These are phyloP conservation scores for Erethizon dorsatum DNA, from an alignment of 2,797 vertebrate genomes.

Conservation along the genomic window DNA sequence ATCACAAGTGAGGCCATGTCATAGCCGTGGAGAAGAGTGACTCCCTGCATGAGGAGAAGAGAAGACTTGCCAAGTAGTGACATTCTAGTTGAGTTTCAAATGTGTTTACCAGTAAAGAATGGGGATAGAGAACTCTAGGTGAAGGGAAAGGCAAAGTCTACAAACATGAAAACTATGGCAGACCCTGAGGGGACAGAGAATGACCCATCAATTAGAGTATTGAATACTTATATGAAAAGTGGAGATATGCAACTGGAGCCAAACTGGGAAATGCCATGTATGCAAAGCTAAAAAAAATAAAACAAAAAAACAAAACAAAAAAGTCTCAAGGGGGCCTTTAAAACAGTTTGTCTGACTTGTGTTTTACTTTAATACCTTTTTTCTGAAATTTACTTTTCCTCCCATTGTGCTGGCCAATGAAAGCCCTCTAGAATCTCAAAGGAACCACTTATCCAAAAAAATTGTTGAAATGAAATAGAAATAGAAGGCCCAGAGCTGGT, in stretches of 20 bases:
- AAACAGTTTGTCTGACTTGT: slow-evolving; percentile 29
- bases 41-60: not conserved
- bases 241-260: not conserved
- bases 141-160: not conserved
- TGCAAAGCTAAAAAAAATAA: not conserved
- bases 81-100: slow-evolving; percentile 3
- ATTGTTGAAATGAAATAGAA: not conserved
- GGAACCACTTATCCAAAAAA: not conserved
- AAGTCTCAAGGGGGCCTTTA: not conserved
- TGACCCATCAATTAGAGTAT: not conserved
- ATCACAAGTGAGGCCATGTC: not conserved
- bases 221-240: not conserved
- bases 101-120: not conserved
- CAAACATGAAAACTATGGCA: not conserved
- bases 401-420: not conserved
- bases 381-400: slow-evolving; percentile 9
- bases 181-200: not conserved
- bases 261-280: not conserved
- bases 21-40: not conserved
- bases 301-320: not conserved
- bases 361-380: slow-evolving; percentile 31
- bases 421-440: slow-evolving; percentile 8
- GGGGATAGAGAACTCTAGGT: not conserved
- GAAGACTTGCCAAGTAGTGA: not conserved
- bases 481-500: not conserved